phyloP scores from a whole-genome alignment of 2,113 vertebrate genomes.

The Platysternon megacephalum region DNA sequence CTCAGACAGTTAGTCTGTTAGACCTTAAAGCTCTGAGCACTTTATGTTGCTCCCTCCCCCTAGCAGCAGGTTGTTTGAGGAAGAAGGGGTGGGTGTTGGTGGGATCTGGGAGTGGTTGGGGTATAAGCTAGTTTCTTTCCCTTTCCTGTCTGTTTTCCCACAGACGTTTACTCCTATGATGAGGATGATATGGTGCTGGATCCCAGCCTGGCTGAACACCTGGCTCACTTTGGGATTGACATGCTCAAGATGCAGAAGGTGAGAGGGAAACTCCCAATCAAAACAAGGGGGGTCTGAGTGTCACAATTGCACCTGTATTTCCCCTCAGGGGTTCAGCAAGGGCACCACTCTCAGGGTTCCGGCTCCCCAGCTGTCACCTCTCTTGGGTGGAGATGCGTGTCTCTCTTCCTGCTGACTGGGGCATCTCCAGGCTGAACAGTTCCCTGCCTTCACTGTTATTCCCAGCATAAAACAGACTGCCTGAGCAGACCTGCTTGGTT shows the following conservation, averaged over 20 bases:
- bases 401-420: not conserved
- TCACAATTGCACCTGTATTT: not conserved
- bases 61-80: not conserved
- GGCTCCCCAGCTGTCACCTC: not conserved
- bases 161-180: conserved; percentile 97
- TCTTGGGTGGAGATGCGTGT: not conserved
- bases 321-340: not conserved
- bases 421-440: not conserved
- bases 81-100: not conserved
- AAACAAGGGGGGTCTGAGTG: not conserved
- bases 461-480: not conserved
- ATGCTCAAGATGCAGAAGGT: conserved; percentile 99
- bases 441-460: not conserved
- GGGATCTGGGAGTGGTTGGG: not conserved
- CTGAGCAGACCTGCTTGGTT: not conserved
- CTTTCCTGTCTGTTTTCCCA: not conserved
- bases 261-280: not conserved
- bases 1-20: not conserved
- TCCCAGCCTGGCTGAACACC: conserved; percentile 93
- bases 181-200: conserved; percentile 99
- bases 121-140: not conserved
- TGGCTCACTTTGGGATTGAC: conserved; percentile 96
- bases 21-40: not conserved
- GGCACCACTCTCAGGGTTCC: not conserved
- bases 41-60: not conserved